Conservation (phyloP, 2,113 vertebrate genomes). For the Xerus inauris region DNA sequence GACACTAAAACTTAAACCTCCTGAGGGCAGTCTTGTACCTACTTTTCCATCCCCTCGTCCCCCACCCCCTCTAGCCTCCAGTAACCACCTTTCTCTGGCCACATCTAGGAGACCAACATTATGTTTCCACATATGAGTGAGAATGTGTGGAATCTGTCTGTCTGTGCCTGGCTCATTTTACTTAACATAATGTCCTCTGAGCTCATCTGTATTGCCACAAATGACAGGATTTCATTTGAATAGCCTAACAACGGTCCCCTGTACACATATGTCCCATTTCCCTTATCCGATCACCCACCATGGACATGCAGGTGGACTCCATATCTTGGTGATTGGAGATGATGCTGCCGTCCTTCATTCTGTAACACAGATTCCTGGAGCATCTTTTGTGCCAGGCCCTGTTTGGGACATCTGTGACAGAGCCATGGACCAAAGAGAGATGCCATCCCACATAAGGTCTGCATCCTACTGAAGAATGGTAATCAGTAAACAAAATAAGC, state of each 20-base stretch:
- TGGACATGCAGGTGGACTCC: too few relatives aligned
- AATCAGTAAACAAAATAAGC: background rate
- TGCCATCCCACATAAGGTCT: background rate
- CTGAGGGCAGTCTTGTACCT: too few relatives aligned
- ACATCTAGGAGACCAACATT: background rate
- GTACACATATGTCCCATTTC: background rate
- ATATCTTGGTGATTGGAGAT: background rate
- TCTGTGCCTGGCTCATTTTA: background rate
- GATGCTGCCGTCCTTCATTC: background rate
- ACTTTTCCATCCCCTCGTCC: too few relatives aligned
- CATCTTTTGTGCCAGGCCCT: background rate
- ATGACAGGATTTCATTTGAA: background rate
- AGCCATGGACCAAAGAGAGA: background rate
- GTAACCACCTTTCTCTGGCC: background rate
- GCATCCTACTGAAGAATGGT: background rate
- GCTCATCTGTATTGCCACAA: background rate
- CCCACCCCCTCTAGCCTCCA: too few relatives aligned
- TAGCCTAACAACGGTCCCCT: background rate
- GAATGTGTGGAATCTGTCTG: background rate
- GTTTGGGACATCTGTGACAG: background rate
- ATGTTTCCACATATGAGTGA: background rate
- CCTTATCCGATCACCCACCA: background rate
- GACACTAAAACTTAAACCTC: too few relatives aligned
- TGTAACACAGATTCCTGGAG: background rate
- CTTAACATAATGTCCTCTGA: background rate